These are phyloP conservation scores for Bagarius yarrelli DNA, from an alignment of 2,113 vertebrate species.

Conservation along the genomic window DNA sequence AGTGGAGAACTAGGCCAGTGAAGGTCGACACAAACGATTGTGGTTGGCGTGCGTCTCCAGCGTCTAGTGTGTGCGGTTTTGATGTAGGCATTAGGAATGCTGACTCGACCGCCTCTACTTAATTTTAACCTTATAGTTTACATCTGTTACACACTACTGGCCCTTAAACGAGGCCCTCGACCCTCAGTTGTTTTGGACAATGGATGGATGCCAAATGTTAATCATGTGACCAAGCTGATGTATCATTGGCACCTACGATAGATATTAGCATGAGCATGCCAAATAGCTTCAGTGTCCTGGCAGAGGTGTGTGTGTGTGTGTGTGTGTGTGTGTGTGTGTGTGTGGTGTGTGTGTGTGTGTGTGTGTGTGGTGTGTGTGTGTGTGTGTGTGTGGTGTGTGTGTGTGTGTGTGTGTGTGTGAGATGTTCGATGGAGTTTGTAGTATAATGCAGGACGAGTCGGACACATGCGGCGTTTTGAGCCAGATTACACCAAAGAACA, in stretches of 20 bases:
- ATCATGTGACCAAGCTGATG: neutral
- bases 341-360: too few relatives aligned
- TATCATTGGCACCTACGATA: neutral
- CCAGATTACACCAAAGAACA: too few relatives aligned
- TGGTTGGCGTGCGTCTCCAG: neutral
- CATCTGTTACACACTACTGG: too few relatives aligned
- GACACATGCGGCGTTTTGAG: too few relatives aligned
- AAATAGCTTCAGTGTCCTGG: neutral
- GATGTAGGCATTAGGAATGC: neutral
- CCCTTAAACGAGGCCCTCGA: neutral
- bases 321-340: too few relatives aligned
- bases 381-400: too few relatives aligned
- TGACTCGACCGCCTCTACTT: neutral
- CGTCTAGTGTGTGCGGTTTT: constrained; percentile 3
- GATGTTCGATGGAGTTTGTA: too few relatives aligned
- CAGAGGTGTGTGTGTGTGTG: too few relatives aligned
- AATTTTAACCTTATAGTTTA: neutral
- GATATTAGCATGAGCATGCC: neutral
- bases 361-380: too few relatives aligned
- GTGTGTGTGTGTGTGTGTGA: too few relatives aligned
- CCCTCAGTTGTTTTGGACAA: neutral
- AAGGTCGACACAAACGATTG: neutral
- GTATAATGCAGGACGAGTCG: too few relatives aligned
- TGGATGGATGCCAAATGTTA: neutral
- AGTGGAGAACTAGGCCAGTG: constrained; percentile 59